phyloP scores from a whole-genome alignment of 2,888 invertebrate species.

The Xestia xanthographa region DNA sequence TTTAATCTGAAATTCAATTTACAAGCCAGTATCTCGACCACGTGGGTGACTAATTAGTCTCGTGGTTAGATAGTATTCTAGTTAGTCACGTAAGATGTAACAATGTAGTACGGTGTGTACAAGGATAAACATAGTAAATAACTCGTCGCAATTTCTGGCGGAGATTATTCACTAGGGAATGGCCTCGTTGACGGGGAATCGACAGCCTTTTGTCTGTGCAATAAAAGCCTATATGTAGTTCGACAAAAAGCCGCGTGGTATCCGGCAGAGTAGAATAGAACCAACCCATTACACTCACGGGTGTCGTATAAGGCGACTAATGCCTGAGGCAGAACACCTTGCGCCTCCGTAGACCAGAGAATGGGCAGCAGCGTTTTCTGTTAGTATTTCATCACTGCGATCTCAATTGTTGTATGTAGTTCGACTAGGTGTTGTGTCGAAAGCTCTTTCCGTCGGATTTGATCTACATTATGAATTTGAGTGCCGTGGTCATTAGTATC shows the following conservation, averaged over 20 bases:
- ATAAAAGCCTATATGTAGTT: too few species aligned
- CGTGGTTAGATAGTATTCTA: conserved; percentile 33
- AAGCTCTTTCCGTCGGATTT: background rate
- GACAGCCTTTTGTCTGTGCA: background rate
- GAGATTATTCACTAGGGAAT: conserved; percentile 9
- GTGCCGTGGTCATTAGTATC: background rate
- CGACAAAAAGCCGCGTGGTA: too few species aligned
- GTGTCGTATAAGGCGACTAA: too few species aligned
- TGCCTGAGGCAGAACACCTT: too few species aligned
- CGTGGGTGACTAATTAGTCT: conserved; percentile 46
- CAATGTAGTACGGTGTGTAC: conserved; percentile 30
- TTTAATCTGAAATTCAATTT: conserved; percentile 6
- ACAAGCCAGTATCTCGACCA: conserved; percentile 14
- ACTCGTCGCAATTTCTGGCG: background rate
- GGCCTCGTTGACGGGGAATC: background rate
- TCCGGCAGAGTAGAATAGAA: too few species aligned
- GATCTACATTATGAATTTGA: background rate
- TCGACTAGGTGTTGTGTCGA: too few species aligned
- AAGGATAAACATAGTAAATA: conserved; percentile 46
- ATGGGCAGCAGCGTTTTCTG: too few species aligned
- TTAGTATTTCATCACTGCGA: too few species aligned
- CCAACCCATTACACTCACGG: too few species aligned
- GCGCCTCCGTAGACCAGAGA: too few species aligned
- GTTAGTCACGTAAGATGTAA: conserved; percentile 44
- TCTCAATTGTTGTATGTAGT: too few species aligned